Conservation (phyloP, 2,888 invertebrate species). For the Kuschelorhynchus macadamiae region DNA sequence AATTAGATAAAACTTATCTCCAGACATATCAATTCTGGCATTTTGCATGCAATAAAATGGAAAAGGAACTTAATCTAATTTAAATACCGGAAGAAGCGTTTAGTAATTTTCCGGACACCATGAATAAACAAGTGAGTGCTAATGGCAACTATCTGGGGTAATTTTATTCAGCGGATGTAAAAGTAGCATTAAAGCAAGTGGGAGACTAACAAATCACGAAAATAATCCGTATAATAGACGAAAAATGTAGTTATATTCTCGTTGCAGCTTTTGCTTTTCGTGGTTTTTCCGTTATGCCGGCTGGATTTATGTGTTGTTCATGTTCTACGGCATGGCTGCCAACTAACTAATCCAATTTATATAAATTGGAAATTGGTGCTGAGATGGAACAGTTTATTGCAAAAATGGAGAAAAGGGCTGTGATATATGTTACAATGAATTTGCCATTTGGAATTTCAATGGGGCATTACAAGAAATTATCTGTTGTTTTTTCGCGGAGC, state of each 20-base stretch:
- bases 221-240: constrained; percentile 39
- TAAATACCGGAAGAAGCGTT: constrained; percentile 14
- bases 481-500: no score
- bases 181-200: constrained; percentile 27
- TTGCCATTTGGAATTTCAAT: no score
- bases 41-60: no score
- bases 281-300: constrained; percentile 14
- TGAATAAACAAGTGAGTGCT: constrained; percentile 30
- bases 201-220: constrained; percentile 40
- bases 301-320: constrained; percentile 40
- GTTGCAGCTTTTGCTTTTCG: constrained; percentile 30
- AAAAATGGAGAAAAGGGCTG: constrained; percentile 4
- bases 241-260: constrained; percentile 40
- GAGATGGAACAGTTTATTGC: constrained; percentile 24
- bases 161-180: constrained; percentile 28
- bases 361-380: constrained; percentile 21
- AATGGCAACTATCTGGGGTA: constrained; percentile 28
- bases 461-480: no score
- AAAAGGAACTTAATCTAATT: not conserved
- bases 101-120: constrained; percentile 17
- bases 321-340: constrained; percentile 8
- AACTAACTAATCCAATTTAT: constrained; percentile 23
- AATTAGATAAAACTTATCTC: no score
- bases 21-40: no score
- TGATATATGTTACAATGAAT: not conserved